Base-by-base conservation (phyloP, 2,797 vertebrate genomes). In the Pitangus sulphuratus region DNA sequence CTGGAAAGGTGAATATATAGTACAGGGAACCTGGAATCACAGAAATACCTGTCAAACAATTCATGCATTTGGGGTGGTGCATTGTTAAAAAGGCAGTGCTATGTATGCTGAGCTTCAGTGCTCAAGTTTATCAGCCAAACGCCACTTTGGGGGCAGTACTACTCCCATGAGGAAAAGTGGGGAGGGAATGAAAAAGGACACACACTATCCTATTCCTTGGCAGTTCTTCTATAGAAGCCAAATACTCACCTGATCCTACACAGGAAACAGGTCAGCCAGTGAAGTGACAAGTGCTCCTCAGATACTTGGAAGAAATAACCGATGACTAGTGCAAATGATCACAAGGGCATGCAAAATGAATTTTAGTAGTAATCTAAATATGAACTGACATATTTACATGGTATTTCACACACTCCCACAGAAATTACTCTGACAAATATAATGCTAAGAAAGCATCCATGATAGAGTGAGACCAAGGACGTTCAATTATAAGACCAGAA, bases 301-400 rank as follows among this genome's bases (percentile, higher is more conserved):
- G 50, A 19, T 24, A 69, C 44, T 2, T 64, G 65, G 75, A 81
- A 89, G 78, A 93, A 95, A 53, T 57, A 80, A 64, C 18, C 35
- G 58, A n/a, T 50, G 31, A 56, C 48, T 70, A 42, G 8, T 50
- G 33, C 47, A 90, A 74, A 64, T 42, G 57, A 84, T 90, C 79
- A 81, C 42, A 70, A 71, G 53, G 19, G 40, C 57, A 83, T n/a
- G 25, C 60, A 93, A 77, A 95, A 84, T 60, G 19, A 68, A 77
- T 91, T 87, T 87, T 68, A 70, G 56, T 42, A 64, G 48, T 64
- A 91, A 65, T 81, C 81, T 86, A 91, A 92, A 87, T 87, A 83
- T 28, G 60, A 95, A 68, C 57, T 50, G 48, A 81, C 37, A 35
- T 50, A 68, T 80, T 66, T 92, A 28, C 60, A 68, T 53, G 48